Evolutionary conservation across 2,797 vertebrate species (phyloP).

Genomic region (Enteromius treurensis): DNA sequence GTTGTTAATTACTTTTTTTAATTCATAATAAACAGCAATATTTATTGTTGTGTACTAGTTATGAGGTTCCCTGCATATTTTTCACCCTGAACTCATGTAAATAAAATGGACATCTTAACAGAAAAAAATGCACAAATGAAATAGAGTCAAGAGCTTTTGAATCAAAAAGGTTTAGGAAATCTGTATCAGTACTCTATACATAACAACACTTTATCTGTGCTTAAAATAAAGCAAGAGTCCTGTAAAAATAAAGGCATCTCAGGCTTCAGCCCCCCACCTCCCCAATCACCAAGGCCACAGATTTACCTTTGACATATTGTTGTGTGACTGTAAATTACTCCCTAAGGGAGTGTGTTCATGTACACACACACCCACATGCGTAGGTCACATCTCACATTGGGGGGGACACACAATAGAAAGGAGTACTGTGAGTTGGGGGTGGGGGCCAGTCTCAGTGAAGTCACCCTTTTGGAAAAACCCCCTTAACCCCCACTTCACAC

Average conservation of each 20-base stretch:
- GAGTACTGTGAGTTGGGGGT: constrained; percentile 57
- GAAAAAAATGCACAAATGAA: background rate
- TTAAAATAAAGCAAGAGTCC: constrained; percentile 33
- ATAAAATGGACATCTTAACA: background rate
- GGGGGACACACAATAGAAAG: constrained; percentile 48
- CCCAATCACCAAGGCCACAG: constrained; percentile 45
- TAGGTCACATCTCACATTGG: constrained; percentile 12
- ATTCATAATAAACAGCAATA: background rate
- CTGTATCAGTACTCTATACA: background rate
- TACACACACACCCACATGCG: constrained; percentile 24
- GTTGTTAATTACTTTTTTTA: background rate
- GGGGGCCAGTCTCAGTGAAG: constrained; percentile 53
- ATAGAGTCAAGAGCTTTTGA: background rate
- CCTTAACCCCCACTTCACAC: constrained; percentile 37
- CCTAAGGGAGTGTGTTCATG: constrained; percentile 52
- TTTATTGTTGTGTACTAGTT: background rate
- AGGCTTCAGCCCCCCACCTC: constrained; percentile 24
- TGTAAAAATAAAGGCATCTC: constrained; percentile 1
- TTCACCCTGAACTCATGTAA: background rate
- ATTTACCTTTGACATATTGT: constrained; percentile 60
- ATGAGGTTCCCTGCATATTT: background rate
- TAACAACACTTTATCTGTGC: background rate
- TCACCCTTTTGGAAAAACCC: constrained; percentile 66
- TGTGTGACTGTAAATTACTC: constrained; percentile 61
- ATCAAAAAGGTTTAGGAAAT: background rate